A percentile compares a stretch with the other conserved stretches of the same genome.
phyloP scores from a whole-genome alignment of 2,888 invertebrate genomes.

The Ferdinandea cuprea region DNA sequence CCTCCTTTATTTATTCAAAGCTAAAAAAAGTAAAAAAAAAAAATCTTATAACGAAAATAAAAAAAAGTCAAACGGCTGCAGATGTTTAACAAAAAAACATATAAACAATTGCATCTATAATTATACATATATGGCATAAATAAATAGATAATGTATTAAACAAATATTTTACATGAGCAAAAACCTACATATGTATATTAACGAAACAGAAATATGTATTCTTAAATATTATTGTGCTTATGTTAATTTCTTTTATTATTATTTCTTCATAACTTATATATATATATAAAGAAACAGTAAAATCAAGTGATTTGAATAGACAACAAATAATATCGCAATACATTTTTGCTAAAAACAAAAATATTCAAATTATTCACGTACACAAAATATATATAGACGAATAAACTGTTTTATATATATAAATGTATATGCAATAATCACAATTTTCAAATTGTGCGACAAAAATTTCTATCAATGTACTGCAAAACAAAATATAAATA shows the following conservation, averaged over 20 bases:
- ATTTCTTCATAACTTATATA: slow-evolving; percentile 35
- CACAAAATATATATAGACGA: slow-evolving; percentile 40
- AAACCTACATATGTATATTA: slow-evolving; percentile 17
- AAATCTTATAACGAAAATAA: slow-evolving; percentile 15
- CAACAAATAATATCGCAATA: slow-evolving; percentile 39
- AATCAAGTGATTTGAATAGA: slow-evolving; percentile 32
- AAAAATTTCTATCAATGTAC: slow-evolving; percentile 62
- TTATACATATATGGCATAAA: slow-evolving; percentile 42
- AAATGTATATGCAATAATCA: slow-evolving; percentile 48
- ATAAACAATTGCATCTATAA: slow-evolving; percentile 41
- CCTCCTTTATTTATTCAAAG: slow-evolving; percentile 36
- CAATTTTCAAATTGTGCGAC: slow-evolving; percentile 63
- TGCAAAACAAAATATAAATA: slow-evolving; percentile 53
- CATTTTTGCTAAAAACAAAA: slow-evolving; percentile 41
- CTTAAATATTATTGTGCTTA: slow-evolving; percentile 50
- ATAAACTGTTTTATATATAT: slow-evolving; percentile 58
- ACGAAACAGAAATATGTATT: slow-evolving; percentile 44
- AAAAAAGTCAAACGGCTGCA: slow-evolving; percentile 10
- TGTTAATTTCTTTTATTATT: slow-evolving; percentile 48
- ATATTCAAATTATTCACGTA: slow-evolving; percentile 47
- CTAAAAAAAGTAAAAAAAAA: slow-evolving; percentile 2
- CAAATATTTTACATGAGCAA: slow-evolving; percentile 58
- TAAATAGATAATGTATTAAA: slow-evolving; percentile 60
- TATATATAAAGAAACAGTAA: too few species aligned
- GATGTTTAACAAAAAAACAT: slow-evolving; percentile 11